A percentile compares a stretch with the other conserved stretches of the same genome.
Evolutionary conservation across 2,888 invertebrate genomes (phyloP).

Genomic region (Cheilosia vernalis): DNA sequence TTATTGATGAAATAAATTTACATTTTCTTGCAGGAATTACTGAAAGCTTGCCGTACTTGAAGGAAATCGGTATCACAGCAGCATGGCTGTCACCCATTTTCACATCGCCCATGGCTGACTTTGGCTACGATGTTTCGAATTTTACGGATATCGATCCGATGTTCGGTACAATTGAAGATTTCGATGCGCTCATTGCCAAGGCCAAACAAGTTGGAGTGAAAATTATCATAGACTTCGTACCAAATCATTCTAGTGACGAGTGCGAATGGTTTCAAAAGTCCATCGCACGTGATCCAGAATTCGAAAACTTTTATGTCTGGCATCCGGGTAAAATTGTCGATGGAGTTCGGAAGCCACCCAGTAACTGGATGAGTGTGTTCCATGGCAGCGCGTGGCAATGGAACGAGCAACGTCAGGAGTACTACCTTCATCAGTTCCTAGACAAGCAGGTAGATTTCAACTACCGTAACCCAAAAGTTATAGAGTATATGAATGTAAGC

Average conservation of each 20-base stretch:
- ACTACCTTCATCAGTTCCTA: constrained; percentile 87
- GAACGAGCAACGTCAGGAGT: constrained; percentile 85
- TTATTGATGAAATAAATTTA: neutral
- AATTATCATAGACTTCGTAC: constrained; percentile 88
- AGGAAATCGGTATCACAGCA: constrained; percentile 87
- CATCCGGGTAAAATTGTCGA: constrained; percentile 84
- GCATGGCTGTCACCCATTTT: constrained; percentile 91
- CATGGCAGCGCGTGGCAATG: constrained; percentile 88
- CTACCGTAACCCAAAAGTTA: constrained; percentile 84
- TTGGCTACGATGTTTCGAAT: constrained; percentile 91
- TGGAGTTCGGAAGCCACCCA: constrained; percentile 85
- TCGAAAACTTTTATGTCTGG: constrained; percentile 91
- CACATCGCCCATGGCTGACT: constrained; percentile 90
- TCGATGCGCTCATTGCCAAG: constrained; percentile 85
- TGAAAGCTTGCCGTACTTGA: constrained; percentile 86
- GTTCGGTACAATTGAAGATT: constrained; percentile 89
- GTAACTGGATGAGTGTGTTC: constrained; percentile 87
- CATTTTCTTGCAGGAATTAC: constrained; percentile 84
- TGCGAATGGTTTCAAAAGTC: constrained; percentile 94
- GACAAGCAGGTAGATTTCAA: constrained; percentile 88
- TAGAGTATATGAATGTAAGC: constrained; percentile 81
- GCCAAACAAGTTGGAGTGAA: constrained; percentile 85
- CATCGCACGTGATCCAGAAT: constrained; percentile 85
- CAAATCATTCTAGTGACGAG: constrained; percentile 91
- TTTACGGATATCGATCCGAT: constrained; percentile 87